A percentile compares a stretch with the other conserved stretches of the same genome.
Evolutionary conservation across 2,113 vertebrate genomes (phyloP).

Genomic region (Psilopogon haemacephalus): DNA sequence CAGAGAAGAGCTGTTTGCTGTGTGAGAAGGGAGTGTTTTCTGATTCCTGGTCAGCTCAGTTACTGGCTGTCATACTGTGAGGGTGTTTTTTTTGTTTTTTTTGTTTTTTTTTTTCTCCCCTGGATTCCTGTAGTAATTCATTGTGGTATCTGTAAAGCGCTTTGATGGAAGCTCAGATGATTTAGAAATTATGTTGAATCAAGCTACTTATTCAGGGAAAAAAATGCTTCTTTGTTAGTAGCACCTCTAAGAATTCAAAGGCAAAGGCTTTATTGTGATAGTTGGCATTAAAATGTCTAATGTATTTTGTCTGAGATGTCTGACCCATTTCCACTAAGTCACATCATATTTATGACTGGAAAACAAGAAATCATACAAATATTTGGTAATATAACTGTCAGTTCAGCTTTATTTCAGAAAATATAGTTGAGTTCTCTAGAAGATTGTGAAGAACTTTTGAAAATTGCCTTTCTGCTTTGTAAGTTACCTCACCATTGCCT

Average conservation of each 20-base stretch:
- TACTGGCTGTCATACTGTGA: background rate
- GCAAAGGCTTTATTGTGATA: background rate
- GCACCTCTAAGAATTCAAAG: background rate
- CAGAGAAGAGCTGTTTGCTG: conserved; percentile 26
- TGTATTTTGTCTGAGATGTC: background rate
- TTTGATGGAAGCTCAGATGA: background rate
- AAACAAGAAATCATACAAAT: background rate
- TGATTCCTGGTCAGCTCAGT: conserved; percentile 5
- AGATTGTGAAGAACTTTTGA: background rate
- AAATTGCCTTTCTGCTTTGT: background rate
- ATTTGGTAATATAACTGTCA: background rate
- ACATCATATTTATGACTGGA: background rate
- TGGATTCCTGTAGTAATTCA: background rate
- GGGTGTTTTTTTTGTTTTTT: background rate
- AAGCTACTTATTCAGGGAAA: conserved; percentile 6
- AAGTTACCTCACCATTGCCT: background rate
- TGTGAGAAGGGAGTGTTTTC: conserved; percentile 9
- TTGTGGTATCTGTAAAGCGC: conserved; percentile 7
- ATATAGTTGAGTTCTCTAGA: background rate
- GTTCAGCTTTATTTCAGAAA: background rate
- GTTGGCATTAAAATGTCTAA: background rate
- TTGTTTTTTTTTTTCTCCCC: background rate
- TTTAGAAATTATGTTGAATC: conserved; percentile 34
- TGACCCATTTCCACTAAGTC: background rate
- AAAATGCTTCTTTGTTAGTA: conserved; percentile 8